phyloP scores from a whole-genome alignment of 2,888 invertebrate species.

The Melieria picta region DNA sequence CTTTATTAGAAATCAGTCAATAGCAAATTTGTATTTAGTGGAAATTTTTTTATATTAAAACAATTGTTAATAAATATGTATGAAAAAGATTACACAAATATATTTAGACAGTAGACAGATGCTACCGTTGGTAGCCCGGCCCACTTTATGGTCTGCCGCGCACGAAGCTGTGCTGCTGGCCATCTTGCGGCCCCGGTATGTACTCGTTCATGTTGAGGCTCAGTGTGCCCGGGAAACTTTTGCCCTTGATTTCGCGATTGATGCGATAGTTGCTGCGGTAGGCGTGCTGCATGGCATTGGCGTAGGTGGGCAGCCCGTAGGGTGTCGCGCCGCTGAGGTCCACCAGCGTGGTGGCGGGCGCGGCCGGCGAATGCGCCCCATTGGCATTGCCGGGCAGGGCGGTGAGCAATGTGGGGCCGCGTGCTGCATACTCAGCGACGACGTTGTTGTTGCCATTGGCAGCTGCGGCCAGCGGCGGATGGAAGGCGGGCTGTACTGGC shows the following conservation, averaged over 20 bases:
- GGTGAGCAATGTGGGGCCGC: constrained; percentile 45
- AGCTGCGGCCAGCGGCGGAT: constrained; percentile 23
- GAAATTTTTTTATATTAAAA: too few relatives aligned
- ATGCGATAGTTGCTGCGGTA: constrained; percentile 58
- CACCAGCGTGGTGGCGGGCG: too few relatives aligned
- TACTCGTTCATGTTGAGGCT: constrained; percentile 63
- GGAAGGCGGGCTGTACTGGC: constrained; percentile 12
- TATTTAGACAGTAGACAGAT: too few relatives aligned
- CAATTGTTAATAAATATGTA: too few relatives aligned
- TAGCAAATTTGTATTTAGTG: too few relatives aligned
- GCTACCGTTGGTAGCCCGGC: background rate
- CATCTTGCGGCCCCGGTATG: constrained; percentile 52
- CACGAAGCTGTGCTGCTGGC: constrained; percentile 43
- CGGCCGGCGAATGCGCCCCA: constrained; percentile 12
- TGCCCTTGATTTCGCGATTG: constrained; percentile 60
- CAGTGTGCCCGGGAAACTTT: constrained; percentile 48
- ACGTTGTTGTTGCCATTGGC: constrained; percentile 16
- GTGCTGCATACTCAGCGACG: constrained; percentile 45
- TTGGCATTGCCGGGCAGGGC: constrained; percentile 40
- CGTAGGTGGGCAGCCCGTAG: constrained; percentile 55
- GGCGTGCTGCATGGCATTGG: constrained; percentile 40
- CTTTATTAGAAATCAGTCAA: too few relatives aligned
- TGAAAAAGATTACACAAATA: too few relatives aligned
- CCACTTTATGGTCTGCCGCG: constrained; percentile 49
- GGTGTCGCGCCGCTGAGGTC: constrained; percentile 32